These are phyloP conservation scores for Nebria ingens DNA, from an alignment of 1,140 invertebrate genomes.

Conservation along the genomic window DNA sequence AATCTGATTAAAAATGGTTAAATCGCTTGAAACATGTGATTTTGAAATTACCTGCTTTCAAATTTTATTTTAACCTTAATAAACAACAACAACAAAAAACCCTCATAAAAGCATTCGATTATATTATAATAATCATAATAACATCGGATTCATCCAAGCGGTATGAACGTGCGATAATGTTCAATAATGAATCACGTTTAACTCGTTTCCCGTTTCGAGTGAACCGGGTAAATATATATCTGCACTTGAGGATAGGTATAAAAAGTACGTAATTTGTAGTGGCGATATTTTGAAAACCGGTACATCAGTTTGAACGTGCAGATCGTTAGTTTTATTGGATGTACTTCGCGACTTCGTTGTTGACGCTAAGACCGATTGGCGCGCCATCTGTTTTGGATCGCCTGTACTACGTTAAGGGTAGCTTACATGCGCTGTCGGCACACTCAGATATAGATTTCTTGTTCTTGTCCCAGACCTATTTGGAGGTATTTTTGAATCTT, in stretches of 20 bases:
- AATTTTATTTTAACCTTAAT: too few species aligned
- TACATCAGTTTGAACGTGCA: constrained; percentile 6
- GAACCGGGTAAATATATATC: too few species aligned
- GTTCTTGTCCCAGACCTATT: too few species aligned
- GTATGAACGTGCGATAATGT: background rate
- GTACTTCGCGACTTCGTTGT: background rate
- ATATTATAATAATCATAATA: background rate
- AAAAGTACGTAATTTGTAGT: constrained; percentile 4
- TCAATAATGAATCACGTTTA: constrained; percentile 4
- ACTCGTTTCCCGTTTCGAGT: constrained; percentile 6
- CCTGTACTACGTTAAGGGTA: background rate
- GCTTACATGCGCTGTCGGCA: background rate
- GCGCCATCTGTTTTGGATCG: background rate
- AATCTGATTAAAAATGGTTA: too few species aligned
- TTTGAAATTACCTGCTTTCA: constrained; percentile 3
- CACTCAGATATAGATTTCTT: too few species aligned
- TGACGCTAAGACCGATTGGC: background rate
- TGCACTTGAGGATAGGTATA: too few species aligned
- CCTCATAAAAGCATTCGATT: too few species aligned
- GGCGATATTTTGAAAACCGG: constrained; percentile 7
- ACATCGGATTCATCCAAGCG: background rate
- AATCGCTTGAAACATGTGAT: constrained; percentile 1
- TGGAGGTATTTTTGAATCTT: too few species aligned
- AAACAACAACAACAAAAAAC: too few species aligned
- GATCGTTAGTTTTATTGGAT: background rate